Evolutionary conservation across 2,797 vertebrate genomes (phyloP), one percentile per base, ranked within the genome.

Genomic region (Gastrophryne carolinensis): DNA sequence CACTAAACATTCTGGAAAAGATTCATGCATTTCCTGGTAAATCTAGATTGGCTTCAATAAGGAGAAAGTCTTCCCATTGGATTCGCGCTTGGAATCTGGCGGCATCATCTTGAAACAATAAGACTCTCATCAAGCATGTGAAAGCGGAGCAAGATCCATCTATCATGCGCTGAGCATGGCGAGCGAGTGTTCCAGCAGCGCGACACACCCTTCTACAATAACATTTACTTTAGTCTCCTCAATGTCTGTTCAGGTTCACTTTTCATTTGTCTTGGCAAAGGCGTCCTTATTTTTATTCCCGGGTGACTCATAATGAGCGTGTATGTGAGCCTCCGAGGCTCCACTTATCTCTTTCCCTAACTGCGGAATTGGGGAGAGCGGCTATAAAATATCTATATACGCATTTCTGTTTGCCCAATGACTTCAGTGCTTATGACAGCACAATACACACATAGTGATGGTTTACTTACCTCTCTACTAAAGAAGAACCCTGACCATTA

Each of bases 181-280:
- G 57, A 24, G 21, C 47, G 57, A 24, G 21, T 24, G 15, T 66
- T 54, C 30, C 64, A 75, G 62, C 62, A 66, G 34, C 47, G 61
- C 47, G 64, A 62, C 65, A 76, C 57, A 76, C 56, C 65, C 41
- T 37, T 61, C 4, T 47, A 34, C 67, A 58, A 75, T 61, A 75
- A 27, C 57, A 50, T 47, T 15, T 35, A 57, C 35, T 34, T n/a
- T 56, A 24, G 54, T 50, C 41, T 65, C 67, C 50, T 60, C 49
- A 67, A 67, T 50, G 41, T 15, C 72, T 60, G 19, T 75, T 58
- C 27, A 39, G 27, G 63, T 53, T 65, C 26, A 58, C 53, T 58
- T 47, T 67, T 50, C 23, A 47, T 52, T 58, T 58, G n/a, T 47
- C 27, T 67, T 75, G 54, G 54, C 57, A 61, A 26, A 50, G 4